phyloP scores from a whole-genome alignment of 2,888 invertebrate species.

The Neoascia interrupta region DNA sequence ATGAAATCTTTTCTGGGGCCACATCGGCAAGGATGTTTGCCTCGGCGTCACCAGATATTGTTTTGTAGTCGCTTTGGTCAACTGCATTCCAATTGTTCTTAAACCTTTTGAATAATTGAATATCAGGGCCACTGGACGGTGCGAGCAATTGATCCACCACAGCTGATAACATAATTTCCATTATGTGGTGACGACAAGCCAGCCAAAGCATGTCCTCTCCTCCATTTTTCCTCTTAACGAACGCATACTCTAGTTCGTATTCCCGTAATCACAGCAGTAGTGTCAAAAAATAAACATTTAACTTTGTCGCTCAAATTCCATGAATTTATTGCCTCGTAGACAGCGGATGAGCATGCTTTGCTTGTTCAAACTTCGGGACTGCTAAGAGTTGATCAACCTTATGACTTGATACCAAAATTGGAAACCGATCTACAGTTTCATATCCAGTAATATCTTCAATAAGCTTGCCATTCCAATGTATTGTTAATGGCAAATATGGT shows the following conservation, averaged over 20 bases:
- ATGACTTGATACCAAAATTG: neutral
- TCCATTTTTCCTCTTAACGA: conserved; percentile 7
- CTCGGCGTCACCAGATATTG: conserved; percentile 2
- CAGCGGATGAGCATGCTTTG: neutral
- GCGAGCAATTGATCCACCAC: conserved; percentile 5
- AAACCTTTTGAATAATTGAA: conserved; percentile 24
- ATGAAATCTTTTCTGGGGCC: neutral
- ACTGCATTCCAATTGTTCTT: conserved; percentile 9
- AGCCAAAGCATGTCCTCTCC: conserved; percentile 32
- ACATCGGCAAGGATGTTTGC: neutral
- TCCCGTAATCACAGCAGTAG: neutral
- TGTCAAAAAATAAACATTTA: no score
- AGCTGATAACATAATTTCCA: conserved; percentile 32
- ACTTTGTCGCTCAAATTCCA: no score
- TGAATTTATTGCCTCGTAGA: neutral
- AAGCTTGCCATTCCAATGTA: neutral
- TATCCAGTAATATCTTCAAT: neutral
- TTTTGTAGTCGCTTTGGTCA: conserved; percentile 22
- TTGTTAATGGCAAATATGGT: neutral
- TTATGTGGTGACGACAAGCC: conserved; percentile 30
- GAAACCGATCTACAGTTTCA: neutral
- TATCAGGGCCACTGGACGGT: conserved; percentile 21
- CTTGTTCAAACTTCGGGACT: neutral
- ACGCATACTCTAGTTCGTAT: neutral
- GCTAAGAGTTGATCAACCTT: neutral